These are phyloP conservation scores for Scaeva pyrastri DNA, from an alignment of 2,888 invertebrate genomes.

Conservation along the genomic window DNA sequence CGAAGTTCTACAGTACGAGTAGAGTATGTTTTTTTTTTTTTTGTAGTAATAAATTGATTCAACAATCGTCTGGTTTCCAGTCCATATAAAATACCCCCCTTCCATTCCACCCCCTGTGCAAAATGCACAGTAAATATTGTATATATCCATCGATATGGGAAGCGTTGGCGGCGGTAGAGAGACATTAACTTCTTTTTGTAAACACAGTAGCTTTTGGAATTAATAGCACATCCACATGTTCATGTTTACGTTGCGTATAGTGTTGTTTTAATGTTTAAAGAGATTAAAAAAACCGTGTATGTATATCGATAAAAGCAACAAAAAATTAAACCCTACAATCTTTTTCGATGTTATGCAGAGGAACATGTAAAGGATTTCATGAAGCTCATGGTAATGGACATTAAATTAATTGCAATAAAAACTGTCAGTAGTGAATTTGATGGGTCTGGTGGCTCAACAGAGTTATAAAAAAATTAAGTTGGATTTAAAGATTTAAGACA, in stretches of 20 bases:
- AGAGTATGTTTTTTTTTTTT: background rate
- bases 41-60: conserved; percentile 17
- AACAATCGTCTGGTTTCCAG: conserved; percentile 13
- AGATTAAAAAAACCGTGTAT: conserved; percentile 15
- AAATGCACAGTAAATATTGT: background rate
- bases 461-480: background rate
- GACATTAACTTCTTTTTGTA: conserved; percentile 25
- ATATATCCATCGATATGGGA: background rate
- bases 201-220: conserved; percentile 11
- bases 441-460: background rate
- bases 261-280: conserved; percentile 18
- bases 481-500: background rate
- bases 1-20: background rate
- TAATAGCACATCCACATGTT: background rate
- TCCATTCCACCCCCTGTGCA: background rate
- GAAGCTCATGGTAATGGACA: background rate
- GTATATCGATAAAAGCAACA: background rate
- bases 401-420: conserved; percentile 28
- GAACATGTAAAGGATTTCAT: background rate
- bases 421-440: conserved; percentile 1
- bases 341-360: background rate
- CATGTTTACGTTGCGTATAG: background rate
- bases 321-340: conserved; percentile 9
- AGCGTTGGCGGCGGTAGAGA: background rate
- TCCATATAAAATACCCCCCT: background rate